Evolutionary conservation across 2,888 invertebrate genomes (phyloP).

Genomic region (Phasia obesa): DNA sequence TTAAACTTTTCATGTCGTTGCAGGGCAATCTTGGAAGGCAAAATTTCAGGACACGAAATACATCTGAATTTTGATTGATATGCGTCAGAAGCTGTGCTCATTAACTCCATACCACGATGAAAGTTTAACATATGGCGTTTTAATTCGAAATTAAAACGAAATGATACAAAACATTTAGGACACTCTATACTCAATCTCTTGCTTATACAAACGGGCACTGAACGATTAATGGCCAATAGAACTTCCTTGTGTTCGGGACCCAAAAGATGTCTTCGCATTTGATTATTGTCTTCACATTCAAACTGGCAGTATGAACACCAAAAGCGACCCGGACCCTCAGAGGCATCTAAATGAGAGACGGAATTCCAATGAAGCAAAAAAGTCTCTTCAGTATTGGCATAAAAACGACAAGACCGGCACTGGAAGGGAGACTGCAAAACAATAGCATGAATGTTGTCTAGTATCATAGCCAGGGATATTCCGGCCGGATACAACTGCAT

Average conservation of each 20-base stretch:
- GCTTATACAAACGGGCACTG: slow-evolving; percentile 90
- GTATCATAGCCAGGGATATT: slow-evolving; percentile 86
- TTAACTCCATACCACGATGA: slow-evolving; percentile 83
- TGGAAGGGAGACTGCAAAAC: slow-evolving; percentile 93
- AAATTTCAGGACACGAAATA: slow-evolving; percentile 84
- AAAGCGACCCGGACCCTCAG: slow-evolving; percentile 85
- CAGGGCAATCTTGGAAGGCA: slow-evolving; percentile 86
- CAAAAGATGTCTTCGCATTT: slow-evolving; percentile 88
- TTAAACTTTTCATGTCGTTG: slow-evolving; percentile 87
- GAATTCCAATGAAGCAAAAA: slow-evolving; percentile 90
- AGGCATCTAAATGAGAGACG: slow-evolving; percentile 83
- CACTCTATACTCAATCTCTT: slow-evolving; percentile 87
- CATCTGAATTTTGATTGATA: slow-evolving; percentile 87
- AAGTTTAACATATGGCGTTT: slow-evolving; percentile 83
- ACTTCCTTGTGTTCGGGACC: slow-evolving; percentile 88
- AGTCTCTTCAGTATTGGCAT: slow-evolving; percentile 88
- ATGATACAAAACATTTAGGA: slow-evolving; percentile 86
- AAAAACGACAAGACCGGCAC: slow-evolving; percentile 92
- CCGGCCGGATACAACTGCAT: slow-evolving; percentile 85
- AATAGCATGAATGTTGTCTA: slow-evolving; percentile 90
- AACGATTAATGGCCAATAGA: slow-evolving; percentile 89
- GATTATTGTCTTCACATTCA: slow-evolving; percentile 85
- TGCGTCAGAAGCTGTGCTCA: slow-evolving; percentile 85
- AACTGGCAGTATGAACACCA: slow-evolving; percentile 90
- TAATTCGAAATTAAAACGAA: slow-evolving; percentile 90